These are phyloP conservation scores for Oryzias woworae DNA, from an alignment of 2,113 vertebrate genomes.

Conservation along the genomic window DNA sequence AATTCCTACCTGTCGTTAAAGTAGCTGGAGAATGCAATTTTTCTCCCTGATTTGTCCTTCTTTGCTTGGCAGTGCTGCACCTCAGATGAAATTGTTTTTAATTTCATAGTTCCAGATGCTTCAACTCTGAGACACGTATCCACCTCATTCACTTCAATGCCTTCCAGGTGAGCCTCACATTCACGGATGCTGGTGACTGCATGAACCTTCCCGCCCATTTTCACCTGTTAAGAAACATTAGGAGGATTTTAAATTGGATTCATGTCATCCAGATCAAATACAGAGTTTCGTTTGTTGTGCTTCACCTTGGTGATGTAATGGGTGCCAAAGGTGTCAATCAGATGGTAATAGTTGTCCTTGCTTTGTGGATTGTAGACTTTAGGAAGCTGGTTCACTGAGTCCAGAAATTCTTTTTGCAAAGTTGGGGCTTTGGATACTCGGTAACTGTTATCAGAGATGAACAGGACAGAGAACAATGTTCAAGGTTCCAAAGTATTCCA, in stretches of 20 bases:
- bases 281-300: background rate
- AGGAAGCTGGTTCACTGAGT: constrained; percentile 64
- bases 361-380: constrained; percentile 48
- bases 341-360: constrained; percentile 65
- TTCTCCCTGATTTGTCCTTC: constrained; percentile 60
- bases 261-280: too few relatives aligned
- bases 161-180: constrained; percentile 77
- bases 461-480: background rate
- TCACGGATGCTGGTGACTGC: constrained; percentile 81
- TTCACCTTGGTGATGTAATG: constrained; percentile 78
- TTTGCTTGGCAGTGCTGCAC: constrained; percentile 60
- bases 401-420: constrained; percentile 64
- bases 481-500: too few relatives aligned
- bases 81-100: background rate
- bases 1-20: constrained; percentile 75
- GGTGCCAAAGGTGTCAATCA: constrained; percentile 77
- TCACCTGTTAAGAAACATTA: constrained; percentile 48
- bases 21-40: constrained; percentile 71
- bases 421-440: constrained; percentile 46
- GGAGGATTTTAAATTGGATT: too few relatives aligned
- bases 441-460: constrained; percentile 55
- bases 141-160: constrained; percentile 71
- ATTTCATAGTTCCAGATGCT: constrained; percentile 59
- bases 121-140: constrained; percentile 77
- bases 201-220: constrained; percentile 75